A percentile compares a stretch with the other conserved stretches of the same genome.
Conservation (phyloP, 2,113 vertebrate genomes). For the Gadus macrocephalus region DNA sequence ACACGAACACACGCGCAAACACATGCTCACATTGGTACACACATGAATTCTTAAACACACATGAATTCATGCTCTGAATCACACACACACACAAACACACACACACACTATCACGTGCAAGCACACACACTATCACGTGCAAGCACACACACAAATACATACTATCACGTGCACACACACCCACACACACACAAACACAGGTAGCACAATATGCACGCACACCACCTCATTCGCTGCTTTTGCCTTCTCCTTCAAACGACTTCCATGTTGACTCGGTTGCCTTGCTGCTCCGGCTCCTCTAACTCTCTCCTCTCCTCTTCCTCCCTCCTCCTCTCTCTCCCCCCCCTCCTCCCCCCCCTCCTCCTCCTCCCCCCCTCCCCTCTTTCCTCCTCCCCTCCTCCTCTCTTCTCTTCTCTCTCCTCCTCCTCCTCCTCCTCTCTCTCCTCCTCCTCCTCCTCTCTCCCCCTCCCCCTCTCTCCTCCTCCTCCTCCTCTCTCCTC, state of each 20-base stretch:
- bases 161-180: too few species aligned
- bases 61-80: too few species aligned
- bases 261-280: too few species aligned
- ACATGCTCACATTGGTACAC: too few species aligned
- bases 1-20: too few species aligned
- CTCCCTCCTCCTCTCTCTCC: neutral
- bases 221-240: too few species aligned
- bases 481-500: conserved; percentile 18
- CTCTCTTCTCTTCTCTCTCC: neutral
- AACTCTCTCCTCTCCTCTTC: neutral
- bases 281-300: neutral
- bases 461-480: neutral
- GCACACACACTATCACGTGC: too few species aligned
- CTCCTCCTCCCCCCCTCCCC: conserved; percentile 9
- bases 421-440: neutral
- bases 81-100: conserved; percentile 39
- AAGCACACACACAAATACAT: too few species aligned
- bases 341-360: conserved; percentile 13
- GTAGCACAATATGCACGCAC: too few species aligned
- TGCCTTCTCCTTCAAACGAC: too few species aligned
- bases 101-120: neutral
- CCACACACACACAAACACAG: too few species aligned
- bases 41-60: too few species aligned
- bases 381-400: neutral
- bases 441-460: conserved; percentile 10